Base-by-base conservation (phyloP, 2,113 vertebrate species). In the Corythaeola cristata region DNA sequence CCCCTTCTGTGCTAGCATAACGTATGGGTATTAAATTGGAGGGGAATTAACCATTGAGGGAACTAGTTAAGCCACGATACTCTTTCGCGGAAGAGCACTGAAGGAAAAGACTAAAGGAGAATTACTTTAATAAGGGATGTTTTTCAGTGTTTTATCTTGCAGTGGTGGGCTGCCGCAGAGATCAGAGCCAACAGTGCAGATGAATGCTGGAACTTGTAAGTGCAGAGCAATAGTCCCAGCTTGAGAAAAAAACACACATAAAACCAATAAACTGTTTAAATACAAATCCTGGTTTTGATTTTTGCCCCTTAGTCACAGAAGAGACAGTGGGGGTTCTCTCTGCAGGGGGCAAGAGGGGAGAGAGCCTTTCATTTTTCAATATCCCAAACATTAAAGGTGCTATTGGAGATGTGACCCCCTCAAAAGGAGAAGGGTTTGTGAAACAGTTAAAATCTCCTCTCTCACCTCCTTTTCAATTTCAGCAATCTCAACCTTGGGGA, bases 141-240 rank as follows among this genome's bases (percentile, higher is more conserved):
- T 94, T 93, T 90, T 47, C n/a, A 39, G 78, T 59, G 28, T 93
- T 89, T 89, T 72, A 37, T 88, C 71, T 56, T 91, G 59, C n/a
- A 83, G 85, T 1, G 6, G 27, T 69, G 52, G 55, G 75, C 77
- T 93, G 66, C 74, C 80, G 81, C 56, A 50, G 52, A 86, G 86
- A 86, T 88, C 84, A 64, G 72, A 93, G 73, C 41, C 73, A 88
- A 72, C 10, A 85, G 32, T 53, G 55, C 33, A 88, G 62, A 77
- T 58, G 59, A 74, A 73, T 85, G 58, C 33, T 89, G 60, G 63
- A 84, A 88, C 59, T 96, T 71, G 30, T 71, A 91, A 84, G 19
- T 69, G 81, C 85, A 89, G 69, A 84, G 60, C 90, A 93, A 93
- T 96, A 97, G 97, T 96, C 75, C 78, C 78, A 94, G 41, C 35